Evolutionary conservation across 2,888 invertebrate species (phyloP).

Genomic region (Synanthedon formicaeformis): DNA sequence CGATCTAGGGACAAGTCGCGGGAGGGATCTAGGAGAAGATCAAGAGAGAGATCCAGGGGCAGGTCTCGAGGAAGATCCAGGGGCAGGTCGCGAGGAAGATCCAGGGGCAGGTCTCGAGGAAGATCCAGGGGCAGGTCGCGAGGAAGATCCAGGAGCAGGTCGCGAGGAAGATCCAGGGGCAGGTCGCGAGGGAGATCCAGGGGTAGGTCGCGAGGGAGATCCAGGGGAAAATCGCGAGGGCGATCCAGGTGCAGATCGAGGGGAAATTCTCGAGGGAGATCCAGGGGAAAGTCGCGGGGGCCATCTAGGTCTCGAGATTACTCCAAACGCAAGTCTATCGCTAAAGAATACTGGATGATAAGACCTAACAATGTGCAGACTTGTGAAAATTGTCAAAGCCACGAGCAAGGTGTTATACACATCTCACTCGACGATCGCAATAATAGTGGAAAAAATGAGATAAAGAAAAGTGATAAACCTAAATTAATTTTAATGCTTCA

Average conservation of each 20-base stretch:
- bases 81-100: constrained; percentile 5
- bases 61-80: not conserved
- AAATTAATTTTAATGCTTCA: too few relatives aligned
- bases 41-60: not conserved
- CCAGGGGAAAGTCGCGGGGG: constrained; percentile 1
- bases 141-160: constrained; percentile 6
- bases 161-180: constrained; percentile 6
- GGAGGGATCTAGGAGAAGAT: not conserved
- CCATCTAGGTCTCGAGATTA: constrained; percentile 1
- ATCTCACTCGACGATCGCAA: too few relatives aligned
- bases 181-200: constrained; percentile 5
- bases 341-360: too few relatives aligned
- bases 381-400: too few relatives aligned
- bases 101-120: constrained; percentile 8
- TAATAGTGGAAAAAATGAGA: too few relatives aligned
- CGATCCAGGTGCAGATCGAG: constrained; percentile 3
- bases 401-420: too few relatives aligned
- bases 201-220: not conserved
- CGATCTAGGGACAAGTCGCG: not conserved
- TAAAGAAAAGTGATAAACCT: too few relatives aligned
- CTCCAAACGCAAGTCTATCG: constrained; percentile 1
- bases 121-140: constrained; percentile 10
- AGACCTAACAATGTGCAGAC: too few relatives aligned
- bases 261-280: constrained; percentile 1
- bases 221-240: not conserved